These are phyloP conservation scores for Pinna nobilis DNA, from an alignment of 1,140 invertebrate species.

Conservation along the genomic window DNA sequence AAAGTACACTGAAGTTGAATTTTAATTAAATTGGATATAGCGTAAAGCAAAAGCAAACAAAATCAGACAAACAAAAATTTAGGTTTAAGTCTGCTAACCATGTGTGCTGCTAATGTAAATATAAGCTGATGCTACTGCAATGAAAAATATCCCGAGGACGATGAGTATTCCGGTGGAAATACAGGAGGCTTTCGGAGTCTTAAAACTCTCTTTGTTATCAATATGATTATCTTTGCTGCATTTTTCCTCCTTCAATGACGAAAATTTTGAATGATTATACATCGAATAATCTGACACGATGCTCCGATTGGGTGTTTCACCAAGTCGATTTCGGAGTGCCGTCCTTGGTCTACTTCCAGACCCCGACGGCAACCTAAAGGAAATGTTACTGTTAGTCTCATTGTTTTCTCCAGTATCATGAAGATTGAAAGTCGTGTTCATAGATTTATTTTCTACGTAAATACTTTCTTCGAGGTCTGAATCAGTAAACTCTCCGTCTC, in stretches of 20 bases:
- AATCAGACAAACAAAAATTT: too few species aligned
- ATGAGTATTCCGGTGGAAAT: conserved; percentile 53
- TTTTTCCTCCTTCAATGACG: conserved; percentile 23
- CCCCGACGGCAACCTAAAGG: neutral
- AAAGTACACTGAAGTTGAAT: too few species aligned
- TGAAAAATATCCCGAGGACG: conserved; percentile 53
- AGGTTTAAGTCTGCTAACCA: too few species aligned
- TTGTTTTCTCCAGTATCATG: conserved; percentile 41
- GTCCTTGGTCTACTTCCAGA: neutral
- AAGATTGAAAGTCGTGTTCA: conserved; percentile 59
- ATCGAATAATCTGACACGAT: neutral
- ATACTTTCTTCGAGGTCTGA: conserved; percentile 62
- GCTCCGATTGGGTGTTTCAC: neutral
- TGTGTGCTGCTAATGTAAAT: conserved; percentile 33
- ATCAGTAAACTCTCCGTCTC: conserved; percentile 58
- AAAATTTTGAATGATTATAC: neutral
- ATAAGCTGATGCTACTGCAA: conserved; percentile 40
- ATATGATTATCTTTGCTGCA: conserved; percentile 24
- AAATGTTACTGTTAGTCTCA: conserved; percentile 1
- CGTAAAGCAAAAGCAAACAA: too few species aligned
- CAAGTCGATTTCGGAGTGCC: neutral
- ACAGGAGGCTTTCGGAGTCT: conserved; percentile 30
- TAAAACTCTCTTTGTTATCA: conserved; percentile 25
- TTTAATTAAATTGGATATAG: too few species aligned
- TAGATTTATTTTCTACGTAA: conserved; percentile 63